Conservation (phyloP, 1,140 invertebrate genomes). For the Holotrichia oblita region DNA sequence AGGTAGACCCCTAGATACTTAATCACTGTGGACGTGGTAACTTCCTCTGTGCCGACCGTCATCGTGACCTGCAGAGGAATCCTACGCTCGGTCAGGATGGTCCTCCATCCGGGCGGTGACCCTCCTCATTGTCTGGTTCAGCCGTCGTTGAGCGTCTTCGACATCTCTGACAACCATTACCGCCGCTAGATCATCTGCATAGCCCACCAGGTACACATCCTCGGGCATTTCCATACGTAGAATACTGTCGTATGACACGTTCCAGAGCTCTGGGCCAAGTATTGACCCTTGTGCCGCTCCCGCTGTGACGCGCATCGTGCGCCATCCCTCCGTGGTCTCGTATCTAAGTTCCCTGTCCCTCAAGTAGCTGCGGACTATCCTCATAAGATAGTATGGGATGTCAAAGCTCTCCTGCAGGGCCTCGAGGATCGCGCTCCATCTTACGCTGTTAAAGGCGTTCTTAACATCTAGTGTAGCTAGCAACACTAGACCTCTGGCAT, state of each 20-base stretch:
- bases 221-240: slow-evolving; percentile 45
- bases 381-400: slow-evolving; percentile 35
- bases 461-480: slow-evolving; percentile 46
- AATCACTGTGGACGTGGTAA: neutral
- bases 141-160: neutral
- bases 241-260: slow-evolving; percentile 53
- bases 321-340: slow-evolving; percentile 12
- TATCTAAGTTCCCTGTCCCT: slow-evolving; percentile 44
- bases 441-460: slow-evolving; percentile 48
- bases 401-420: slow-evolving; percentile 31
- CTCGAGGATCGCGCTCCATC: slow-evolving; percentile 42
- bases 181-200: slow-evolving; percentile 54
- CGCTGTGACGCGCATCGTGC: neutral
- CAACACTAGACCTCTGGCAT: neutral
- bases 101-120: neutral
- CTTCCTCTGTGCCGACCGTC: neutral
- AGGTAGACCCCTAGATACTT: slow-evolving; percentile 22
- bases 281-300: slow-evolving; percentile 56
- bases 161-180: slow-evolving; percentile 39
- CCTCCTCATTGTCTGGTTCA: too few species aligned
- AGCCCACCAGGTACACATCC: slow-evolving; percentile 50
- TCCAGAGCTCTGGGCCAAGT: slow-evolving; percentile 56
- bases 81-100: neutral
- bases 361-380: slow-evolving; percentile 46
- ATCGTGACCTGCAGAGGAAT: neutral